Evolutionary conservation across 2,113 vertebrate species (phyloP).

Genomic region (Opisthocomus hoazin): DNA sequence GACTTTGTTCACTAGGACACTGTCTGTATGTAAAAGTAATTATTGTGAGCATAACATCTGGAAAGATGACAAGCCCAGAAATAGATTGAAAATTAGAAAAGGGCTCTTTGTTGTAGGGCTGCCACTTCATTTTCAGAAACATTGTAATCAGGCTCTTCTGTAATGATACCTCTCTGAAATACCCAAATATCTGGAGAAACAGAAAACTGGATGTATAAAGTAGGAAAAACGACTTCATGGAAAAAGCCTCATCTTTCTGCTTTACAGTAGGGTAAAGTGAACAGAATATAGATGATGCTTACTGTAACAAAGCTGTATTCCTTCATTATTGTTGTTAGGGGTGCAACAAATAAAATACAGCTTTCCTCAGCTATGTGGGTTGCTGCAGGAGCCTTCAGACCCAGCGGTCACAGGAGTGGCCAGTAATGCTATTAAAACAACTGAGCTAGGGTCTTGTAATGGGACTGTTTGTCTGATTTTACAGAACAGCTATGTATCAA

Average conservation of each 20-base stretch:
- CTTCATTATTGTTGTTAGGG: background rate
- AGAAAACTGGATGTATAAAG: background rate
- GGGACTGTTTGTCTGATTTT: background rate
- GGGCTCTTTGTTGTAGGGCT: background rate
- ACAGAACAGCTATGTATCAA: background rate
- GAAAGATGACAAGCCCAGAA: background rate
- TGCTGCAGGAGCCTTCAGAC: background rate
- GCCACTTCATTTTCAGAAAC: background rate
- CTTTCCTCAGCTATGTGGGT: background rate
- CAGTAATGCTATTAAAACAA: background rate
- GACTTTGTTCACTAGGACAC: background rate
- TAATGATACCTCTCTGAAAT: background rate
- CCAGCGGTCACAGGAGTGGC: background rate
- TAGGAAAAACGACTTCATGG: background rate
- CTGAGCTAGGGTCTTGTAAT: background rate
- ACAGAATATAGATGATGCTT: background rate
- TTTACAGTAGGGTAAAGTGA: background rate
- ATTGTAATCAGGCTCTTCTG: background rate
- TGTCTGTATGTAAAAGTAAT: background rate
- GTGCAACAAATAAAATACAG: background rate
- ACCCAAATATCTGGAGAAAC: background rate
- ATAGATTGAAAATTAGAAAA: background rate
- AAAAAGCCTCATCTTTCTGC: background rate
- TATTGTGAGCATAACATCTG: background rate
- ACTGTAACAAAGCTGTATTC: background rate